Conservation (phyloP, 2,888 invertebrate genomes). For the Aromia moschata region DNA sequence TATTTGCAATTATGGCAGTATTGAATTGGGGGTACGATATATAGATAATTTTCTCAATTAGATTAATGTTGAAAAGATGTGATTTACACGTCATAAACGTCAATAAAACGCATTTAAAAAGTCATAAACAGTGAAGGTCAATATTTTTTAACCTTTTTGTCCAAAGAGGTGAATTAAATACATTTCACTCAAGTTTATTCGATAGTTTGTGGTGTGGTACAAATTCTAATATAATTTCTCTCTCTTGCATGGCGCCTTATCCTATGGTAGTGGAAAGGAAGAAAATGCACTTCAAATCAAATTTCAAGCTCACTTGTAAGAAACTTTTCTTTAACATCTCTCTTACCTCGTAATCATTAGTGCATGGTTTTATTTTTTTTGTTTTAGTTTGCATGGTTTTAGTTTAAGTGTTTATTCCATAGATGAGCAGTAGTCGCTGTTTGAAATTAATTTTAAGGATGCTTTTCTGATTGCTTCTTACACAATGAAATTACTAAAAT, state of each 20-base stretch:
- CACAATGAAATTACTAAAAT: too few relatives aligned
- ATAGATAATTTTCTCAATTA: too few relatives aligned
- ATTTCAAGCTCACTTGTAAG: slow-evolving; percentile 74
- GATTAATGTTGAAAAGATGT: too few relatives aligned
- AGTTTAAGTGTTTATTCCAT: background rate
- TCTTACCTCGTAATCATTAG: slow-evolving; percentile 33
- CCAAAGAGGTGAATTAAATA: too few relatives aligned
- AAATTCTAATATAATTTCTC: slow-evolving; percentile 61
- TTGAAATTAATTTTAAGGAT: background rate
- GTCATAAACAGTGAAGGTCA: too few relatives aligned
- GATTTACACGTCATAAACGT: too few relatives aligned
- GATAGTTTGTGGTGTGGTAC: slow-evolving; percentile 48
- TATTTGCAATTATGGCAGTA: too few relatives aligned
- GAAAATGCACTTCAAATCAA: slow-evolving; percentile 74
- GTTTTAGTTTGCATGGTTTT: slow-evolving; percentile 48
- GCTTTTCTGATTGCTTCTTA: background rate
- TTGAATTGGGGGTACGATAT: too few relatives aligned
- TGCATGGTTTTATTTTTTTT: slow-evolving; percentile 29
- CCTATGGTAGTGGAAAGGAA: slow-evolving; percentile 71
- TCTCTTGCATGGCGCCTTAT: slow-evolving; percentile 70
- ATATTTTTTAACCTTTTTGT: too few relatives aligned
- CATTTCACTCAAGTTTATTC: slow-evolving; percentile 28
- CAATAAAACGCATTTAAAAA: too few relatives aligned
- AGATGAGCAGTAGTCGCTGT: background rate
- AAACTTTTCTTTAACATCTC: slow-evolving; percentile 52